phyloP scores from a whole-genome alignment of 2,888 invertebrate species.

The Tetheella fluctuosa region DNA sequence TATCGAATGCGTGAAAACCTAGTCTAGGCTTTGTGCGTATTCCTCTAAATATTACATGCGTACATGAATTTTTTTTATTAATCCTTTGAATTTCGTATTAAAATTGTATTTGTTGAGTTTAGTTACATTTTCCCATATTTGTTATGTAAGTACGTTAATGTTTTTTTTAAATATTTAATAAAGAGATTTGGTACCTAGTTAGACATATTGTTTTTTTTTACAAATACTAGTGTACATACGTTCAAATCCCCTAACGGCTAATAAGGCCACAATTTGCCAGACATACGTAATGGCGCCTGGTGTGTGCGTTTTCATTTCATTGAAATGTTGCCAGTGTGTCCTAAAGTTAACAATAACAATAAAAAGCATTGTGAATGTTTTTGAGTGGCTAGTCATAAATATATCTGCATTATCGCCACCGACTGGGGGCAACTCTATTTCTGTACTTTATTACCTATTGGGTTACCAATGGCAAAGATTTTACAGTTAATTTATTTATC shows the following conservation, averaged over 20 bases:
- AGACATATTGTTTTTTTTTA: no score
- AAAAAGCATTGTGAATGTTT: neutral
- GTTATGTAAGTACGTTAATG: no score
- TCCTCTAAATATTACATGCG: neutral
- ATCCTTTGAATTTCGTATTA: neutral
- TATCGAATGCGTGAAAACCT: slow-evolving; percentile 2
- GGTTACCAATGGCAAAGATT: neutral
- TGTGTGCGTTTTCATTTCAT: neutral
- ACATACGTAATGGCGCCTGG: no score
- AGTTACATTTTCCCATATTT: no score
- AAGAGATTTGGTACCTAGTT: no score
- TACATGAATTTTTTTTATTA: neutral
- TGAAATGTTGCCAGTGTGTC: slow-evolving; percentile 9
- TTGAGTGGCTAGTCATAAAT: slow-evolving; percentile 32
- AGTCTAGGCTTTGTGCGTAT: neutral
- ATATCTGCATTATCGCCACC: neutral
- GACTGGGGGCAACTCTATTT: neutral
- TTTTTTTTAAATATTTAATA: no score
- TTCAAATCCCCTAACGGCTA: no score
- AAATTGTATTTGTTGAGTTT: neutral
- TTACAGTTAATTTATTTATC: neutral
- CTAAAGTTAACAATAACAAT: slow-evolving; percentile 8
- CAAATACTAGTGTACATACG: no score
- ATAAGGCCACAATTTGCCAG: no score
- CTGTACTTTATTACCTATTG: neutral